Evolutionary conservation across 2,888 invertebrate genomes (phyloP).

Genomic region (Oligia strigilis): DNA sequence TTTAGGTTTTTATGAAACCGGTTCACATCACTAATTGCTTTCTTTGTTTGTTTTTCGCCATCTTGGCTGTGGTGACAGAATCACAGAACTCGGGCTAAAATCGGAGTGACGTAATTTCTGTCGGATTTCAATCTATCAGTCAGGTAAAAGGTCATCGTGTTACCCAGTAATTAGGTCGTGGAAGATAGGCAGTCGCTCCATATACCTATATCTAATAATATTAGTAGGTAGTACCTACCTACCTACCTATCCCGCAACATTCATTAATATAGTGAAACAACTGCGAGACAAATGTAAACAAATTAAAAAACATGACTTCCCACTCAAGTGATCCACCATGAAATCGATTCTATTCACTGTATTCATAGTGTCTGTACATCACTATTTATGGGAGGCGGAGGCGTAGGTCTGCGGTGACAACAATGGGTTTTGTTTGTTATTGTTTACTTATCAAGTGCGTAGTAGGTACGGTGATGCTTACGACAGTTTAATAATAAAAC

Average conservation of each 20-base stretch:
- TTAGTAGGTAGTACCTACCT: too few species aligned
- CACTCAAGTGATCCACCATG: conserved; percentile 39
- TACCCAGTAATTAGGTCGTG: neutral
- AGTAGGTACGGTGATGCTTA: neutral
- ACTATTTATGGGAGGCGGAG: conserved; percentile 16
- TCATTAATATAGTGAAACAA: neutral
- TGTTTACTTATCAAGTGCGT: conserved; percentile 24
- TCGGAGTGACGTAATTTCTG: neutral
- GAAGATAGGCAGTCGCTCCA: neutral
- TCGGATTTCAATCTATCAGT: neutral
- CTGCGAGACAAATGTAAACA: neutral
- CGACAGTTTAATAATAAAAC: conserved; percentile 18
- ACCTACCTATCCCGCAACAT: neutral
- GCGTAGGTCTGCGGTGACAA: conserved; percentile 22
- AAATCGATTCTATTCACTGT: conserved; percentile 54
- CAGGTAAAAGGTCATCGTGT: neutral
- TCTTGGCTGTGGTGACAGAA: neutral
- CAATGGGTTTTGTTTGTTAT: conserved; percentile 50
- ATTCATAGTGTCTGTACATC: conserved; percentile 19
- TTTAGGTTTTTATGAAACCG: too few species aligned
- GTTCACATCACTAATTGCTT: too few species aligned
- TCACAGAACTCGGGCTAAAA: neutral
- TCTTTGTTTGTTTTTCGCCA: conserved; percentile 12
- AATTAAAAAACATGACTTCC: conserved; percentile 24
- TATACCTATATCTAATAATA: neutral